Evolutionary conservation across 2,888 invertebrate species (phyloP).

Genomic region (Heliconius sara): DNA sequence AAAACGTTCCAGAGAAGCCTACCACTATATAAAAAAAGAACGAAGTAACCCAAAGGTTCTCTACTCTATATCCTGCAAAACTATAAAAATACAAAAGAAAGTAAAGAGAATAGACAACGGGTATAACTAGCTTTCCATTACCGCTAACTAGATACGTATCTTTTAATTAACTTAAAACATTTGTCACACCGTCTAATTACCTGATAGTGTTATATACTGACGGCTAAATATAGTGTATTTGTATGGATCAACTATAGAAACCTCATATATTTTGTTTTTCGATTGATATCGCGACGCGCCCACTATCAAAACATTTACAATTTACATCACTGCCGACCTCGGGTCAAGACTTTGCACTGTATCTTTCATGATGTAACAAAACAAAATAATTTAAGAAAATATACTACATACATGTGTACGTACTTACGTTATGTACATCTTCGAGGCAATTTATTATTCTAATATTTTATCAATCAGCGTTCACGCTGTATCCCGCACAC

Average conservation of each 20-base stretch:
- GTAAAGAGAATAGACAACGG: background rate
- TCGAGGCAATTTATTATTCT: background rate
- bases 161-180: constrained; percentile 15
- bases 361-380: constrained; percentile 44
- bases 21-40: too few species aligned
- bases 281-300: constrained; percentile 53
- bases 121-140: background rate
- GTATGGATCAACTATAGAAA: background rate
- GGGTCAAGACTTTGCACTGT: constrained; percentile 65
- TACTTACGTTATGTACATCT: background rate
- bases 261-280: constrained; percentile 43
- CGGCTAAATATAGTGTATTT: background rate
- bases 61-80: too few species aligned
- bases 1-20: too few species aligned
- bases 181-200: constrained; percentile 8
- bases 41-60: too few species aligned
- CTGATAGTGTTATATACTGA: background rate
- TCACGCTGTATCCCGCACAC: too few species aligned
- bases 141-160: background rate
- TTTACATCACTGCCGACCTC: constrained; percentile 69
- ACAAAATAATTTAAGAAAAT: constrained; percentile 35
- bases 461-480: background rate
- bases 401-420: background rate
- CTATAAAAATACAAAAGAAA: background rate
- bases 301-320: constrained; percentile 54